Evolutionary conservation across 2,113 vertebrate genomes (phyloP).

Genomic region (Heterotis niloticus): DNA sequence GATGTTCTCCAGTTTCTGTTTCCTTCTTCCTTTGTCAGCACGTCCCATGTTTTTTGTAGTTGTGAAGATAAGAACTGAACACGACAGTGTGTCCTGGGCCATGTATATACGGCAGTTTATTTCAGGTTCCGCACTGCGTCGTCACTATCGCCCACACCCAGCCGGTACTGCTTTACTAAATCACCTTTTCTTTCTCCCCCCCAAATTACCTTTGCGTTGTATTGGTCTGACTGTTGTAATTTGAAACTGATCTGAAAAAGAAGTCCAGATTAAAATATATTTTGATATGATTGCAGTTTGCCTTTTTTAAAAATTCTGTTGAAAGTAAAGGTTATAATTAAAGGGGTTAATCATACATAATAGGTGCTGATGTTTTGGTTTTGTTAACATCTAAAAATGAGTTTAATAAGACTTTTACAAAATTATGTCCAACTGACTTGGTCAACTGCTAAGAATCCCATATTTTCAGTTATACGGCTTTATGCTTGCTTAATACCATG

Average conservation of each 20-base stretch:
- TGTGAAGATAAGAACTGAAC: constrained; percentile 77
- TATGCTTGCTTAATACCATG: no score
- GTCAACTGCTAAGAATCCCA: no score
- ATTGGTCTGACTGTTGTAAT: constrained; percentile 95
- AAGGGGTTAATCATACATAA: background rate
- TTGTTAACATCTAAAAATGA: background rate
- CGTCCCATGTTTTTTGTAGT: no score
- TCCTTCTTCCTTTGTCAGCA: constrained; percentile 66
- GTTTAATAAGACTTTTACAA: no score
- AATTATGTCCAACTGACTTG: background rate
- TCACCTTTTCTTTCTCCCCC: constrained; percentile 74
- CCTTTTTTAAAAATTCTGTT: constrained; percentile 43
- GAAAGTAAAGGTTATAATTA: background rate
- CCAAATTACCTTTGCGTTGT: constrained; percentile 83
- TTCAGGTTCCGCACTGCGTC: constrained; percentile 74
- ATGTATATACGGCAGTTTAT: constrained; percentile 78
- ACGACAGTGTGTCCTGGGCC: constrained; percentile 80
- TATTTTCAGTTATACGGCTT: no score
- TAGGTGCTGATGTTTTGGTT: background rate
- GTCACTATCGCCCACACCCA: constrained; percentile 59
- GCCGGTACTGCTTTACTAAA: constrained; percentile 61
- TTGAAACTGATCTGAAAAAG: constrained; percentile 91
- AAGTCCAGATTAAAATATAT: constrained; percentile 99
- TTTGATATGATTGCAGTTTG: constrained; percentile 88
- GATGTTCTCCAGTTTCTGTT: constrained; percentile 66